Conservation (phyloP, 2,888 invertebrate species). For the Tillus elongatus region DNA sequence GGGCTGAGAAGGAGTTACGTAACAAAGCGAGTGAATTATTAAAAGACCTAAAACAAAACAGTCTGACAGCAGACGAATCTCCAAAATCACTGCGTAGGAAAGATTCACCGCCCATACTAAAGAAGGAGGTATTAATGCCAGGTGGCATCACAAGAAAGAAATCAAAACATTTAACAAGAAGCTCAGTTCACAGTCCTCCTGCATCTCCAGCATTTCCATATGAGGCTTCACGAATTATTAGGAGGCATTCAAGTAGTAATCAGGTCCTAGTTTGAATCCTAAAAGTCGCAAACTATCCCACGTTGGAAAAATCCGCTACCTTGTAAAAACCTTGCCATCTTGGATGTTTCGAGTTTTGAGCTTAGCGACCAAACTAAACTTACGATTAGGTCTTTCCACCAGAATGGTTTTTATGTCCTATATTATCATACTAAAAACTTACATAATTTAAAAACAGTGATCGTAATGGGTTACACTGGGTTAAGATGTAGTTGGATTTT, state of each 20-base stretch:
- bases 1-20: slow-evolving; percentile 32
- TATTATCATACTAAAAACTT: too few species aligned
- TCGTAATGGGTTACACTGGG: too few species aligned
- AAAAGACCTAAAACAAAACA: slow-evolving; percentile 34
- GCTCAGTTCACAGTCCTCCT: slow-evolving; percentile 39
- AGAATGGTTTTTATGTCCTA: too few species aligned
- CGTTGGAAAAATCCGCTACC: too few species aligned
- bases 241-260: slow-evolving; percentile 78
- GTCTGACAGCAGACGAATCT: slow-evolving; percentile 37
- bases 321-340: too few species aligned
- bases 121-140: slow-evolving; percentile 16
- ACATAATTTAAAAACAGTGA: too few species aligned
- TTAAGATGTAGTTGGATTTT: too few species aligned
- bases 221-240: slow-evolving; percentile 72
- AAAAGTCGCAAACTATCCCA: too few species aligned
- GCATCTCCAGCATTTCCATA: slow-evolving; percentile 54
- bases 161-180: slow-evolving; percentile 37
- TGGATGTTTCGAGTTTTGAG: too few species aligned
- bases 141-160: slow-evolving; percentile 32
- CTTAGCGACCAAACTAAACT: too few species aligned
- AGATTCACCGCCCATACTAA: slow-evolving; percentile 32
- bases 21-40: slow-evolving; percentile 37
- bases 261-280: too few species aligned
- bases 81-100: slow-evolving; percentile 44
- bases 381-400: too few species aligned